These are phyloP conservation scores for Phyllotis vaccarum DNA, from an alignment of 2,797 vertebrate genomes.

Conservation along the genomic window DNA sequence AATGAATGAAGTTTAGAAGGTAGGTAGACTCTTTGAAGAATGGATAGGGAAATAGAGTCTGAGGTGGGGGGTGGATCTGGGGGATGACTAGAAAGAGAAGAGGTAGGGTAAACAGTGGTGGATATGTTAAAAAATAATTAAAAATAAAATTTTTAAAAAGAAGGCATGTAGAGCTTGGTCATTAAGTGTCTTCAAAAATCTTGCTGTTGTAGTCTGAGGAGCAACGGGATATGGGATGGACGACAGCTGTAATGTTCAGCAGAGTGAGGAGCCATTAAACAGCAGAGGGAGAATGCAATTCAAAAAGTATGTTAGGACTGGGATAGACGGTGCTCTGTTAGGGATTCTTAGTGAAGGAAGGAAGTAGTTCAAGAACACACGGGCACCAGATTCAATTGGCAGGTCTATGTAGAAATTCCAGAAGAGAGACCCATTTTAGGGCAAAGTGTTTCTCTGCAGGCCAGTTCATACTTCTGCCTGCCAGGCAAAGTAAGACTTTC, in stretches of 20 bases:
- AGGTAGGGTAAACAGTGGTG: no score
- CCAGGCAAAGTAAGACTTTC: slow-evolving; percentile 57
- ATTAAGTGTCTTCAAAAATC: not conserved
- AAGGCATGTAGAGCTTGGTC: not conserved
- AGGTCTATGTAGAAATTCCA: not conserved
- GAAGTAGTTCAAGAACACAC: not conserved
- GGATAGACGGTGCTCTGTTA: not conserved
- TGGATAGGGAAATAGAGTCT: no score
- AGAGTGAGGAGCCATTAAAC: not conserved
- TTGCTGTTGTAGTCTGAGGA: not conserved
- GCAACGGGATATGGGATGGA: not conserved
- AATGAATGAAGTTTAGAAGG: not conserved
- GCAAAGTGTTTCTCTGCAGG: not conserved
- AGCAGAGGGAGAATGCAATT: not conserved
- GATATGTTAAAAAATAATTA: no score
- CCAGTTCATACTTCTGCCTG: not conserved
- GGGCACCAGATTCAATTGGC: not conserved
- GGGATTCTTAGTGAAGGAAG: not conserved
- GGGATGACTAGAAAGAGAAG: no score
- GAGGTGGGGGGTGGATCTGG: no score
- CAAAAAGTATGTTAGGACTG: not conserved
- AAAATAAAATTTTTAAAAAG: no score
- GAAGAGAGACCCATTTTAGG: not conserved
- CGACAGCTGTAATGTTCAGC: not conserved
- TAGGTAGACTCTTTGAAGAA: not conserved